Conservation (phyloP, 2,797 vertebrate species). For the Rhodeus uyekii region DNA sequence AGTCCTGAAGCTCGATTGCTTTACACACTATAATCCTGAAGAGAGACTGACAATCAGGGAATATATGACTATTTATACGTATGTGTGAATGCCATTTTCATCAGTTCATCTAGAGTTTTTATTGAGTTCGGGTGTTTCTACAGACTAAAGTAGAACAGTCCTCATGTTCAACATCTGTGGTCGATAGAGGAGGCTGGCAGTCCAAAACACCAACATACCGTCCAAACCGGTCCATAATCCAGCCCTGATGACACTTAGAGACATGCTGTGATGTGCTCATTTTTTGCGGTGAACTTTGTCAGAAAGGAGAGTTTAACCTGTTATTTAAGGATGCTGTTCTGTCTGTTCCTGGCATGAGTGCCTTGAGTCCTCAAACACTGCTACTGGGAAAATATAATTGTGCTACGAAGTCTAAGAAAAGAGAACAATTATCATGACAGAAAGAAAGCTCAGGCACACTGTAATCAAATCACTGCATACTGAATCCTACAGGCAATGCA, state of each 20-base stretch:
- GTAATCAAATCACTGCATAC: constrained; percentile 30
- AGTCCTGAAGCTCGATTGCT: neutral
- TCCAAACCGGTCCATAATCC: neutral
- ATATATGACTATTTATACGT: neutral
- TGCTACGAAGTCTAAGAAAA: constrained; percentile 3
- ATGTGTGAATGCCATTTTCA: neutral
- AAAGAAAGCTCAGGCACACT: constrained; percentile 5
- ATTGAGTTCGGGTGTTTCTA: neutral
- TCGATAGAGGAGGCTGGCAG: too few species aligned
- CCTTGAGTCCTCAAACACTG: neutral
- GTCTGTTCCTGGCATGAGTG: neutral
- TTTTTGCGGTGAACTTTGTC: neutral
- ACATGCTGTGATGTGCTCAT: neutral
- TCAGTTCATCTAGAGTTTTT: neutral
- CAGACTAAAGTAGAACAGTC: neutral
- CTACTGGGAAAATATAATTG: constrained; percentile 18
- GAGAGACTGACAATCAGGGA: neutral
- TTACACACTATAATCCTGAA: neutral
- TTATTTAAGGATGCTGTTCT: neutral
- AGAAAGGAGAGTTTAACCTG: neutral
- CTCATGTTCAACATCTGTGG: too few species aligned
- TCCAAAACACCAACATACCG: neutral
- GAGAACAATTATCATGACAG: constrained; percentile 15
- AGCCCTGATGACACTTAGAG: neutral
- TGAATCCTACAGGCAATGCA: constrained; percentile 23